Base-by-base conservation (phyloP, 2,888 invertebrate genomes). In the Alviniconcha strummeri region DNA sequence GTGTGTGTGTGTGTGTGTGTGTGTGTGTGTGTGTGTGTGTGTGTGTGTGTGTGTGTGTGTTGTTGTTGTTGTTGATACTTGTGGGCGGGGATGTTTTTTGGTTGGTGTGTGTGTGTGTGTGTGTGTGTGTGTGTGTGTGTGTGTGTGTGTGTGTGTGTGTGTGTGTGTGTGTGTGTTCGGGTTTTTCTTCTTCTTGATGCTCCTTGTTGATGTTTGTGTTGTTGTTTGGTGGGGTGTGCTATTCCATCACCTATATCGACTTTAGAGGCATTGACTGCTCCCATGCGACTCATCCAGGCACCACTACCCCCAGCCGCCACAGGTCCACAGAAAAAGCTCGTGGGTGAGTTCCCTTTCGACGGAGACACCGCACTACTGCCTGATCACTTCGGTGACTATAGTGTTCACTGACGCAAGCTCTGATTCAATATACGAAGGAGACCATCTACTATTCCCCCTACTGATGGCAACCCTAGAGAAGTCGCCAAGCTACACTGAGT, bases 41-140 rank as follows among this genome's bases (percentile, higher is more conserved):
- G 36, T 36, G 36, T 36, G 36, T 36, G 36, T 36, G 36, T 64
- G 64, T 15, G 15, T 64, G 8, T 36, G 36, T 36, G 36, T 36
- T 36, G 36, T 36, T 36, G 36, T 64, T 67, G n/a, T 17, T 9
- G 13, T 17, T 17, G n/a, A 64, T 64, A 64, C 11, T 64, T 64
- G 11, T 67, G 5, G 67, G 67, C 67, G 67, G 67, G 67, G n/a
- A 11, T 67, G 67, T 67, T 13, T 4, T 67, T 67, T 0, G 4
- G 4, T 67, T 67, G n/a, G 13, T 67, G 15, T 67, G 64, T 64
- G 64, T 64, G 64, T 17, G 17, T 69, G 69, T 69, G 69, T 69
- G 69, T 69, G 69, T 69, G 69, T 69, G 69, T 69, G 69, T 69
- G 69, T 69, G 69, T 3, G 5, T 69, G 69, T 69, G 69, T 69